Evolutionary conservation across 2,888 invertebrate species (phyloP), one percentile per base, ranked within the genome.

Genomic region (Elgonia sp.): DNA sequence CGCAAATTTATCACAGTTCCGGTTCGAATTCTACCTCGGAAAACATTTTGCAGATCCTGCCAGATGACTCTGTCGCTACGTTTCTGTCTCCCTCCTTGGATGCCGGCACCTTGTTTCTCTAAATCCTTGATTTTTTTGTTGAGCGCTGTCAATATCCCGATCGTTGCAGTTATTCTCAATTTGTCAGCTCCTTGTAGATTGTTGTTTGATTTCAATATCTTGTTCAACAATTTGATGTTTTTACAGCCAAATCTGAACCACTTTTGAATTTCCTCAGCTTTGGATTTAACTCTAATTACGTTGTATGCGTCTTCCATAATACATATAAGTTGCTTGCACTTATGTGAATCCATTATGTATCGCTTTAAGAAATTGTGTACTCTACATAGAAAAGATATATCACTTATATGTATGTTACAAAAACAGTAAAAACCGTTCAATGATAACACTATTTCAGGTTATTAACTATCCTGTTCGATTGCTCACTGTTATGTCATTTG

Each of bases 281-380:
- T n/a, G n/a, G 40, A 77, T 67, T 77, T 39, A 37, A 67, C 20
- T 55, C 14, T 55, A 16, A 67, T 40, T 20, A 67, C 2, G 6
- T 67, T 77, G 21, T 77, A 77, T 10, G 77, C 67, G 9, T 77
- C 57, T 77, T 77, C 40, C 77, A 67, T 76, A 39, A 65, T 63
- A 14, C 29, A 37, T 29, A 60, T 60, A 60, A 60, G 60, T 29
- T 14, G 21, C 29, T 60, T 60, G 14, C 21, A 76, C 37, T 65
- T 76, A 16, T 53, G 76, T n/a, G 50, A 76, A 65, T 76, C 65
- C 65, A 76, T 76, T 21, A 46, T 63, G n/a, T n/a, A n/a, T n/a
- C n/a, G n/a, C n/a, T n/a, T n/a, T n/a, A n/a, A n/a, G n/a, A n/a
- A n/a, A n/a, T n/a, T n/a, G n/a, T n/a, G n/a, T n/a, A n/a, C n/a